phyloP scores from a whole-genome alignment of 2,113 vertebrate species.

The Varanus komodoensis region DNA sequence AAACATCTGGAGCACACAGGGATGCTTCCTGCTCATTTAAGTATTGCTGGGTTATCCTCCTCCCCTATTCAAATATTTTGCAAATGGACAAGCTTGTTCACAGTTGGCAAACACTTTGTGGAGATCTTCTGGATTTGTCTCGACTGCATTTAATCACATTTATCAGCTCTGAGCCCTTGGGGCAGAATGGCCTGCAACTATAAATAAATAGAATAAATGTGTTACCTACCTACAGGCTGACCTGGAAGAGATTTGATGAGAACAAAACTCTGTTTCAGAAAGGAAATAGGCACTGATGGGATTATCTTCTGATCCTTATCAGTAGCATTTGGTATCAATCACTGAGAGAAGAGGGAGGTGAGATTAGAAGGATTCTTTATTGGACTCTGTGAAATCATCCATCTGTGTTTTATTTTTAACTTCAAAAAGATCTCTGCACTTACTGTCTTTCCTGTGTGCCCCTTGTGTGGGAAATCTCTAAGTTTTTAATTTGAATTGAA shows the following conservation, averaged over 20 bases:
- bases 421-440: background rate
- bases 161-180: background rate
- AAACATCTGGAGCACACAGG: too few relatives aligned
- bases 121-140: background rate
- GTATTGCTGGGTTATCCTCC: too few relatives aligned
- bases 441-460: background rate
- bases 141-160: background rate
- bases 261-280: background rate
- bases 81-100: background rate
- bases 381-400: background rate
- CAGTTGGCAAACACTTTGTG: background rate
- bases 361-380: background rate
- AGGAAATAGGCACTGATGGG: background rate
- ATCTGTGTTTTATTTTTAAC: too few relatives aligned
- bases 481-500: background rate
- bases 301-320: slow-evolving; percentile 14
- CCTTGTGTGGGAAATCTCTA: too few relatives aligned
- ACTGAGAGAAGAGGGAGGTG: background rate
- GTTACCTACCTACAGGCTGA: background rate
- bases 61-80: background rate
- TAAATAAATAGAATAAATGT: background rate
- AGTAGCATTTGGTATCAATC: slow-evolving; percentile 2
- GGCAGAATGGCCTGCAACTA: background rate
- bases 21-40: too few relatives aligned
- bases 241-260: background rate